A percentile compares a stretch with the other conserved stretches of the same genome.
These are phyloP conservation scores for Papilio gigon DNA, from an alignment of 2,888 invertebrate genomes.

Conservation along the genomic window DNA sequence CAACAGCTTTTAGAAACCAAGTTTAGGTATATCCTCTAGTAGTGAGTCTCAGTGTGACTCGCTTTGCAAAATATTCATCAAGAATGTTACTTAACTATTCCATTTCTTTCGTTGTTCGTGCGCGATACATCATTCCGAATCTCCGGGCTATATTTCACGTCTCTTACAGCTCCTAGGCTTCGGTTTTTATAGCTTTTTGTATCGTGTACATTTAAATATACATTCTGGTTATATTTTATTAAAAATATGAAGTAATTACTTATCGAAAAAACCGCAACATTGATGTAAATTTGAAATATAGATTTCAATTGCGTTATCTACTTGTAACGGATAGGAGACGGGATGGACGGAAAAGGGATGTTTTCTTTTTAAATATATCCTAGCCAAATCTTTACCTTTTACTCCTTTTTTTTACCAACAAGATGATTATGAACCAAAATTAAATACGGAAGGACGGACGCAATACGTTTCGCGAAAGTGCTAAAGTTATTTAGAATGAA, in stretches of 20 bases:
- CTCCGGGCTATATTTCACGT: neutral
- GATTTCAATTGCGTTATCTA: neutral
- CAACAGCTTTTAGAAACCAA: too few species aligned
- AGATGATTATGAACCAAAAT: too few species aligned
- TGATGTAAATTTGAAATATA: neutral
- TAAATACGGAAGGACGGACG: too few species aligned
- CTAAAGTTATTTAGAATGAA: neutral
- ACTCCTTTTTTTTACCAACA: neutral
- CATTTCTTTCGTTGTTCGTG: slow-evolving; percentile 3
- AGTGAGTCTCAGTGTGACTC: neutral
- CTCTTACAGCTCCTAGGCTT: neutral
- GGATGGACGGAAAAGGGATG: neutral
- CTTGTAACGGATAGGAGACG: neutral
- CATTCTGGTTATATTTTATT: too few species aligned
- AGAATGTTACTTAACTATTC: neutral
- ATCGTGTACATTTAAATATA: neutral
- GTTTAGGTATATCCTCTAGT: neutral
- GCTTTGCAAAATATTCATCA: neutral
- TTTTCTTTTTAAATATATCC: neutral
- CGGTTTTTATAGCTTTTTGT: neutral
- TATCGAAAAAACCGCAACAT: neutral
- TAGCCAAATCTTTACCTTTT: neutral
- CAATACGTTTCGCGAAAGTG: too few species aligned
- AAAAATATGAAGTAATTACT: neutral
- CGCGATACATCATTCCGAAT: neutral